phyloP scores from a whole-genome alignment of 2,797 vertebrate species.

The Melanotaenia maccullochi region DNA sequence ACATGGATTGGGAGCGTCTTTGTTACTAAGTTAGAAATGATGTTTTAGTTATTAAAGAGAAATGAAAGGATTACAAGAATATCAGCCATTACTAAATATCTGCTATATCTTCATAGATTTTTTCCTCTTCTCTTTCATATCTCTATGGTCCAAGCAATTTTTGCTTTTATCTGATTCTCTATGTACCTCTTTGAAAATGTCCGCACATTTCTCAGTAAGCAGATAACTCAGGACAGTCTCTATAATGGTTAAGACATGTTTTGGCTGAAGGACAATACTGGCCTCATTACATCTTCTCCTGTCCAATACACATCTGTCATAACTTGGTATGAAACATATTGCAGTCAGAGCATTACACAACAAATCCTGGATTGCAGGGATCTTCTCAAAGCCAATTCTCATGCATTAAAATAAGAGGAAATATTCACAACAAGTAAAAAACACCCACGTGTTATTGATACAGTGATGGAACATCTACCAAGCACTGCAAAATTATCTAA shows the following conservation, averaged over 20 bases:
- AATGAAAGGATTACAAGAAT: conserved; percentile 39
- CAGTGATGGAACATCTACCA: background rate
- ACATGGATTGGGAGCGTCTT: conserved; percentile 60
- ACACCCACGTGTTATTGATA: conserved; percentile 2
- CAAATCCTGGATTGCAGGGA: conserved; percentile 1
- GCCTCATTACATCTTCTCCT: conserved; percentile 1
- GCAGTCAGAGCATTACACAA: conserved; percentile 7
- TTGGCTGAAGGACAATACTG: conserved; percentile 35
- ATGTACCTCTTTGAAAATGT: conserved; percentile 40
- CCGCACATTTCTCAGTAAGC: conserved; percentile 45
- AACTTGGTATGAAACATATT: conserved; percentile 3
- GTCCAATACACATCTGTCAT: background rate
- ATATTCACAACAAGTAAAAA: background rate
- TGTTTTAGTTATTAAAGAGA: conserved; percentile 52
- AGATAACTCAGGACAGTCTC: conserved; percentile 42
- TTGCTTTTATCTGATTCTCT: conserved; percentile 17
- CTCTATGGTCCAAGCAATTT: conserved; percentile 25
- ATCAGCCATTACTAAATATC: conserved; percentile 34
- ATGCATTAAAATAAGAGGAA: conserved; percentile 4
- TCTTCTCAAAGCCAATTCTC: conserved; percentile 4
- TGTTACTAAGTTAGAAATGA: conserved; percentile 54
- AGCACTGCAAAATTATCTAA: background rate
- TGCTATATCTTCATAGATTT: conserved; percentile 12
- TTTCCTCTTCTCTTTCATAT: background rate
- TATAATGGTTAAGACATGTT: conserved; percentile 28